These are phyloP conservation scores for Ephydatia muelleri DNA, from an alignment of 37 sponge, comb jelly and placozoan species.

Conservation along the genomic window DNA sequence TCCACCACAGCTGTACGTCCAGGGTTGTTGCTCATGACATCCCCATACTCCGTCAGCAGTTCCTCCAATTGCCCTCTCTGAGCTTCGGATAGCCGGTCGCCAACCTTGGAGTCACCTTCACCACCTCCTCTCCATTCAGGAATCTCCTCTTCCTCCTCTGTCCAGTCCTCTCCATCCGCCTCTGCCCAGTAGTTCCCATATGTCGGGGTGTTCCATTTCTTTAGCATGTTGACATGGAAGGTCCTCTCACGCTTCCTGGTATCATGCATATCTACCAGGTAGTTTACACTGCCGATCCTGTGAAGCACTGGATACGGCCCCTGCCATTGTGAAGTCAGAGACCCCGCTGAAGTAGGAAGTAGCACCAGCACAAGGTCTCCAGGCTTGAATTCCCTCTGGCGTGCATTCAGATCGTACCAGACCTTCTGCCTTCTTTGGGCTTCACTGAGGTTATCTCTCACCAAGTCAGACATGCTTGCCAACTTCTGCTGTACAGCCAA, in stretches of 20 bases:
- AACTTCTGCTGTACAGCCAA: too few species aligned
- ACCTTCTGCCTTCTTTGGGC: neutral
- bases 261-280: constrained; percentile 39
- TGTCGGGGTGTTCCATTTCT: constrained; percentile 31
- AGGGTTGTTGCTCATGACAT: constrained; percentile 24
- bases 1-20: constrained; percentile 24
- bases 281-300: constrained; percentile 26
- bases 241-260: constrained; percentile 12
- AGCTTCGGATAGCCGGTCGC: constrained; percentile 5
- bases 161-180: neutral
- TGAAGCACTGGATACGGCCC: neutral
- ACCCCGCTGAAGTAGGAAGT: constrained; percentile 33
- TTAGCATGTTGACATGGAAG: constrained; percentile 50
- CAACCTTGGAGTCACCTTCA: neutral
- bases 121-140: constrained; percentile 21
- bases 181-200: neutral
- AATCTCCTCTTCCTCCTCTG: constrained; percentile 7
- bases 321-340: constrained; percentile 47
- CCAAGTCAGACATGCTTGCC: too few species aligned
- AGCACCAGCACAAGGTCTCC: constrained; percentile 67
- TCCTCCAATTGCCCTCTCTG: constrained; percentile 13
- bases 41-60: constrained; percentile 17
- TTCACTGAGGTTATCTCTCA: neutral
- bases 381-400: constrained; percentile 24
- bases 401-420: constrained; percentile 9